Evolutionary conservation across 37 sponge, comb jelly and placozoan species (phyloP).

Genomic region (Agelas oroides): DNA sequence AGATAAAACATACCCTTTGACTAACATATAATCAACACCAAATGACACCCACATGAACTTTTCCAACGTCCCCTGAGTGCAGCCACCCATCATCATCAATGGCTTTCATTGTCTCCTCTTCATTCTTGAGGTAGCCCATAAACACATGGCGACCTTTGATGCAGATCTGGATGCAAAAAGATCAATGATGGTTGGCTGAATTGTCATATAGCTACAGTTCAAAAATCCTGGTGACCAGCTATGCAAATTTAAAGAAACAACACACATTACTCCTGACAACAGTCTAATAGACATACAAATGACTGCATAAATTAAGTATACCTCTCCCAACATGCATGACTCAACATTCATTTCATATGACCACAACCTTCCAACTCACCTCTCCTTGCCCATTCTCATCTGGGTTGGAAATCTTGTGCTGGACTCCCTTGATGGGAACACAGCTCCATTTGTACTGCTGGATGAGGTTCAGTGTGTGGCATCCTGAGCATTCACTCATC

Average conservation of each 20-base stretch:
- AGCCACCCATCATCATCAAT: conserved; percentile 95
- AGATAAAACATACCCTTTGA: no score
- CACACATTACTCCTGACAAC: no score
- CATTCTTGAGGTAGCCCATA: conserved; percentile 93
- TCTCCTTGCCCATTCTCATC: conserved; percentile 92
- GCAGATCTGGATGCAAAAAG: conserved; percentile 50
- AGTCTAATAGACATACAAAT: no score
- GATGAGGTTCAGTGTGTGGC: conserved; percentile 49
- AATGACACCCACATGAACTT: conserved; percentile 18
- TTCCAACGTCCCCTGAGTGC: conserved; percentile 92
- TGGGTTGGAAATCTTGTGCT: conserved; percentile 74
- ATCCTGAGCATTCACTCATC: conserved; percentile 67
- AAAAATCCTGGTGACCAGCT: no score
- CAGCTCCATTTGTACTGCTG: conserved; percentile 64
- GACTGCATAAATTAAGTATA: no score
- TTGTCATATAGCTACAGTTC: no score
- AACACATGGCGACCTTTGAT: conserved; percentile 88
- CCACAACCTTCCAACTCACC: conserved; percentile 21
- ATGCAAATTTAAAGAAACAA: no score
- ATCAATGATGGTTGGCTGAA: no score
- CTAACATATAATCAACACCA: neutral
- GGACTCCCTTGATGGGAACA: conserved; percentile 72
- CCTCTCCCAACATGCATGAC: no score
- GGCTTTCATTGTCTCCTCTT: conserved; percentile 86
- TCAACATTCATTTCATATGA: no score